A percentile compares a stretch with the other conserved stretches of the same genome.
These are phyloP conservation scores for Trichacis sp. DNA, from an alignment of 2,888 invertebrate species.

Conservation along the genomic window DNA sequence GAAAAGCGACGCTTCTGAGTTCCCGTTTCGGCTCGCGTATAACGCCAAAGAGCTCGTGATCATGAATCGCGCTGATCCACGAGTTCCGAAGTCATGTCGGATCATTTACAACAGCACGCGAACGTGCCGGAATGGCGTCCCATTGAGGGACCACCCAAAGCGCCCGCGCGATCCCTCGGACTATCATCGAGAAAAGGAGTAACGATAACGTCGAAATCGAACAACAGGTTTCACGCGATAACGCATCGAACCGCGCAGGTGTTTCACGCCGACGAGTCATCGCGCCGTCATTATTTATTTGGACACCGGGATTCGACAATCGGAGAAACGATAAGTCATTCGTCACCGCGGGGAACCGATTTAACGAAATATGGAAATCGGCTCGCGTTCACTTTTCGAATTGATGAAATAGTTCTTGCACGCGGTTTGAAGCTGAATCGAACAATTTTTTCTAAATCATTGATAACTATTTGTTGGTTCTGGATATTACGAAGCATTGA, in stretches of 20 bases:
- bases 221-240: conserved; percentile 52
- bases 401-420: no score
- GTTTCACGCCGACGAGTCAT: conserved; percentile 65
- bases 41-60: not conserved
- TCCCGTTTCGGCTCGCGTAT: not conserved
- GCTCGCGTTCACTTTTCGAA: no score
- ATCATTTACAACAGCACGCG: conserved; percentile 42
- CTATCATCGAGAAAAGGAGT: conserved; percentile 46
- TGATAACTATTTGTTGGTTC: no score
- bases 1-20: not conserved
- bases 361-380: no score
- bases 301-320: conserved; percentile 28
- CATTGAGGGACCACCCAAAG: conserved; percentile 59
- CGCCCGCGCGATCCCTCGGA: conserved; percentile 38
- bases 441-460: no score
- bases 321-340: conserved; percentile 38
- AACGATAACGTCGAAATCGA: conserved; percentile 55
- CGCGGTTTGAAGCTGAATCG: no score
- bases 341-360: conserved; percentile 20
- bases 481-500: no score
- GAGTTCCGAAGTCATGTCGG: conserved; percentile 36
- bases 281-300: conserved; percentile 64
- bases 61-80: not conserved
- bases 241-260: conserved; percentile 65
- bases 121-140: conserved; percentile 41